These are phyloP conservation scores for Tipula lateralis DNA, from an alignment of 2,888 invertebrate species.

Conservation along the genomic window DNA sequence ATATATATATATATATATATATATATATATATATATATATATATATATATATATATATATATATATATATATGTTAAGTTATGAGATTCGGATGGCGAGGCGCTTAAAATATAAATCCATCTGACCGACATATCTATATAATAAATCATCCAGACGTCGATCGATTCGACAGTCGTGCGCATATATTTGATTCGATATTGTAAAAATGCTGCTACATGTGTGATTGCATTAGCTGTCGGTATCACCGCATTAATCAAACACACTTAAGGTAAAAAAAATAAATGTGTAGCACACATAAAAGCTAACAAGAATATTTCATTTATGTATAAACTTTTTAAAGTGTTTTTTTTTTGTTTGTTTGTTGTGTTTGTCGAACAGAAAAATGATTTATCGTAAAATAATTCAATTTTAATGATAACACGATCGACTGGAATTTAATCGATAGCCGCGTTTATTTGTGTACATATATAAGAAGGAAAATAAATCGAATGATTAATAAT, in stretches of 20 bases:
- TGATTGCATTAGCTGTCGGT: conserved; percentile 24
- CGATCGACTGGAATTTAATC: conserved; percentile 24
- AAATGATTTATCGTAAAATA: conserved; percentile 24
- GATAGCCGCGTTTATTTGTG: not conserved
- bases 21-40: too few relatives aligned
- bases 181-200: not conserved
- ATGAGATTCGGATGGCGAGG: not conserved
- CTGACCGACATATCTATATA: not conserved
- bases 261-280: not conserved
- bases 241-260: conserved; percentile 14
- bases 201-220: conserved; percentile 2
- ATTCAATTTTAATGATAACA: conserved; percentile 11
- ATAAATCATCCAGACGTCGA: not conserved
- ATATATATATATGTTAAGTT: not conserved
- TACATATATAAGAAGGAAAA: not conserved
- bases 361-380: not conserved
- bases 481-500: conserved; percentile 19
- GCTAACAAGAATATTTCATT: conserved; percentile 7
- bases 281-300: not conserved
- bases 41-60: too few relatives aligned
- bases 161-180: not conserved
- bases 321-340: not conserved
- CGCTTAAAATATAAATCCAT: not conserved
- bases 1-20: too few relatives aligned
- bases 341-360: not conserved